Evolutionary conservation across 2,113 vertebrate genomes (phyloP).

Genomic region (Neopipo cinnamomea): DNA sequence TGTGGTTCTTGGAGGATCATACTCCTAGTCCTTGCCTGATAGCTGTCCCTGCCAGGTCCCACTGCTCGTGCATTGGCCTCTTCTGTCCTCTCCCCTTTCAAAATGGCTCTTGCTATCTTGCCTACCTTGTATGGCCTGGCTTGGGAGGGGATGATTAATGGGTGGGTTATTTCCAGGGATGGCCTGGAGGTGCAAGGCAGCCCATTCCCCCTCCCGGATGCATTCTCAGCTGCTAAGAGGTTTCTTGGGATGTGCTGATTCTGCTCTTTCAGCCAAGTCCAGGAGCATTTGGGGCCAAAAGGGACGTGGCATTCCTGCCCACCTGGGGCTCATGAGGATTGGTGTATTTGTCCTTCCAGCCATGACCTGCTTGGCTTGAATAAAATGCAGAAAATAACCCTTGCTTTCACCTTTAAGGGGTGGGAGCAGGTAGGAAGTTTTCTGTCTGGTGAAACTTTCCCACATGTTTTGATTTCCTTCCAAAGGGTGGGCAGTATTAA

Average conservation of each 20-base stretch:
- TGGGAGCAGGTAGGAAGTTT: neutral
- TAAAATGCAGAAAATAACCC: neutral
- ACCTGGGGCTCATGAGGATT: neutral
- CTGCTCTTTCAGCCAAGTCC: slow-evolving; percentile 39
- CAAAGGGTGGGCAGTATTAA: neutral
- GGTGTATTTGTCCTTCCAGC: neutral
- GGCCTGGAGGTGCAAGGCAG: slow-evolving; percentile 74
- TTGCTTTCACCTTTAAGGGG: neutral
- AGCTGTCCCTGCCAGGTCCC: neutral
- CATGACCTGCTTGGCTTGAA: neutral
- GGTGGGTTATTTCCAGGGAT: slow-evolving; percentile 76
- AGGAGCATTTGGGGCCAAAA: slow-evolving; percentile 46
- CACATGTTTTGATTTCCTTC: neutral
- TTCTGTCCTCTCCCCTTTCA: neutral
- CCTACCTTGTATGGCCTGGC: slow-evolving; percentile 70
- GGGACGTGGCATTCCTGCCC: neutral
- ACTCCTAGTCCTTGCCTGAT: neutral
- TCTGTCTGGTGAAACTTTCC: neutral
- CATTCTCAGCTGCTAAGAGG: slow-evolving; percentile 83
- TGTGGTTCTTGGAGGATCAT: neutral
- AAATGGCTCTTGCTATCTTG: neutral
- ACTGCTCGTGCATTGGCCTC: neutral
- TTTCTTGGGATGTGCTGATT: slow-evolving; percentile 56
- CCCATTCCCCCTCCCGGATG: slow-evolving; percentile 70
- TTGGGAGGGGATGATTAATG: slow-evolving; percentile 72